Evolutionary conservation across 2,888 invertebrate genomes (phyloP).

Genomic region (Brachypalpus laphriformis): DNA sequence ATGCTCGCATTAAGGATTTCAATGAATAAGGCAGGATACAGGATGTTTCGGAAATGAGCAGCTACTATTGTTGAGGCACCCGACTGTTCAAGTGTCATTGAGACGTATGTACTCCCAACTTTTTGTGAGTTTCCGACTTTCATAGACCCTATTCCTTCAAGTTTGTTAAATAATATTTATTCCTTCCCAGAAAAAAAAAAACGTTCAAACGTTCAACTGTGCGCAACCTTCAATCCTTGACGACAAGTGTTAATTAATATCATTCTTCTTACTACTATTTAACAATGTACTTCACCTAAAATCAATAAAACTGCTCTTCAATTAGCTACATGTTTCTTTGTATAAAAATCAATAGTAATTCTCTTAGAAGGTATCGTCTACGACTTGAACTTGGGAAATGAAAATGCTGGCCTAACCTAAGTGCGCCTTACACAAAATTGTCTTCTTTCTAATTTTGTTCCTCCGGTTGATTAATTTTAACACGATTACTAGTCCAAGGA

Average conservation of each 20-base stretch:
- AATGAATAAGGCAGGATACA: too few relatives aligned
- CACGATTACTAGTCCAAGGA: slow-evolving; percentile 21
- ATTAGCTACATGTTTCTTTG: not conserved
- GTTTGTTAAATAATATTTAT: too few relatives aligned
- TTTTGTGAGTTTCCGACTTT: too few relatives aligned
- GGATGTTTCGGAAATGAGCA: too few relatives aligned
- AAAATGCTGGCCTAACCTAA: not conserved
- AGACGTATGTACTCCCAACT: too few relatives aligned
- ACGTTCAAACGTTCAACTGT: too few relatives aligned
- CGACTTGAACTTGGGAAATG: slow-evolving; percentile 15
- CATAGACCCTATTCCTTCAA: too few relatives aligned
- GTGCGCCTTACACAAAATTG: not conserved
- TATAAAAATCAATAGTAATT: not conserved
- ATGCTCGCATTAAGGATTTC: too few relatives aligned
- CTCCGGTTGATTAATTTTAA: slow-evolving; percentile 24
- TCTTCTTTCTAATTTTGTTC: slow-evolving; percentile 15
- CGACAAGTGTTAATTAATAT: not conserved
- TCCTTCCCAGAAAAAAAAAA: too few relatives aligned
- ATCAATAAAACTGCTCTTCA: slow-evolving; percentile 36
- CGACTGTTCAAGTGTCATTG: too few relatives aligned
- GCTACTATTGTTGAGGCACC: too few relatives aligned
- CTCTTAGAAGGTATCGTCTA: not conserved
- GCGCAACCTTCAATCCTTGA: not conserved
- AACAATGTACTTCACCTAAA: not conserved
- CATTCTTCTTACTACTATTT: not conserved